Percentiles rank a stretch among this genome's conserved stretches.
Evolutionary conservation across 2,888 invertebrate species (phyloP).

Genomic region (Ichneumon xanthorius): DNA sequence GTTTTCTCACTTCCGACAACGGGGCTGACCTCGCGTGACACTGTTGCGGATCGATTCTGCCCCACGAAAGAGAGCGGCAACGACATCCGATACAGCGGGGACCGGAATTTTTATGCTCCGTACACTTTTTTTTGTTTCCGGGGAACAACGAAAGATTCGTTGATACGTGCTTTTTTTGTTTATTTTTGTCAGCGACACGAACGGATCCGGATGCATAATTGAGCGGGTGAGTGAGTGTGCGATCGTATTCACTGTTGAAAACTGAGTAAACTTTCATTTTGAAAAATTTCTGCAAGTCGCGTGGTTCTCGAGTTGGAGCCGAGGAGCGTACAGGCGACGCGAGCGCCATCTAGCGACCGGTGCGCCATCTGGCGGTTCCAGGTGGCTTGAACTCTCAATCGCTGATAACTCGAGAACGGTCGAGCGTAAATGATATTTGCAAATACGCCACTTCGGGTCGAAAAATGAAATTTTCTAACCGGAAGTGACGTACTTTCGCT

Average conservation of each 20-base stretch:
- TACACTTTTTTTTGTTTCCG: neutral
- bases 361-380: neutral
- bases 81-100: conserved; percentile 3
- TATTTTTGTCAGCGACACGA: neutral
- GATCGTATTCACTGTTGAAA: neutral
- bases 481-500: neutral
- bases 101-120: neutral
- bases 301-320: neutral
- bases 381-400: neutral
- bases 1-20: conserved; percentile 17
- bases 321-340: neutral
- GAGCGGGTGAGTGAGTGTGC: neutral
- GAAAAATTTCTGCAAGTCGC: neutral
- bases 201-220: neutral
- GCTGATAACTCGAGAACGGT: neutral
- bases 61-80: neutral
- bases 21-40: conserved; percentile 4
- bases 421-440: neutral
- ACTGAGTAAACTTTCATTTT: neutral
- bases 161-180: neutral
- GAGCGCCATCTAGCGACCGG: neutral
- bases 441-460: no score
- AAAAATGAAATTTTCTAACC: neutral
- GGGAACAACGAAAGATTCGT: neutral
- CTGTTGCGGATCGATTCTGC: neutral